These are phyloP conservation scores for Polyodon spathula DNA, from an alignment of 2,113 vertebrate genomes.

Conservation along the genomic window DNA sequence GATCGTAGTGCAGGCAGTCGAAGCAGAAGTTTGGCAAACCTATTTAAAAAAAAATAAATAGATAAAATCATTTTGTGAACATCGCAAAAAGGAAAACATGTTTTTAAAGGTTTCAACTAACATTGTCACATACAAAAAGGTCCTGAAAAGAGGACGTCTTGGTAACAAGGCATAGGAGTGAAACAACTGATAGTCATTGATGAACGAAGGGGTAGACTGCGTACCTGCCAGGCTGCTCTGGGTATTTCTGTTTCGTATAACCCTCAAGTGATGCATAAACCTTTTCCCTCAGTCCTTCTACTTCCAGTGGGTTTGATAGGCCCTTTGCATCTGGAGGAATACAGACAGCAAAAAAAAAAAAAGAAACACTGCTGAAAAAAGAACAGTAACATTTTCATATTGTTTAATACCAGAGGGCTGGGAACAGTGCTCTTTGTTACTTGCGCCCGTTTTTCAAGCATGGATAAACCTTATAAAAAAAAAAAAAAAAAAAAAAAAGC, in stretches of 20 bases:
- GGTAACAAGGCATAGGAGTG: no score
- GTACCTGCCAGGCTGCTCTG: constrained; percentile 87
- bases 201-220: no score
- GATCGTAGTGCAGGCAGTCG: constrained; percentile 84
- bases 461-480: no score
- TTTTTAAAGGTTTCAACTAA: no score
- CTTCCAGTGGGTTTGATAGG: constrained; percentile 80
- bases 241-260: constrained; percentile 95
- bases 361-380: not conserved
- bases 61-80: not conserved
- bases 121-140: not conserved
- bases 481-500: no score
- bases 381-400: no score
- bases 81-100: no score
- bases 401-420: no score
- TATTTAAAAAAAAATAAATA: constrained; percentile 29
- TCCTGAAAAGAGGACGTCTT: no score
- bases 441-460: no score
- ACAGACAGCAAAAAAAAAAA: constrained; percentile 3
- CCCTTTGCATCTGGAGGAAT: constrained; percentile 79
- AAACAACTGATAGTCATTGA: no score
- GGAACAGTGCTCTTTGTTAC: no score
- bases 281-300: constrained; percentile 81
- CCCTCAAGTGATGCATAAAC: constrained; percentile 89
- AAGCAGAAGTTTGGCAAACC: constrained; percentile 87